These are phyloP conservation scores for Myiagra hebetior DNA, from an alignment of 2,113 vertebrate species.

Conservation along the genomic window DNA sequence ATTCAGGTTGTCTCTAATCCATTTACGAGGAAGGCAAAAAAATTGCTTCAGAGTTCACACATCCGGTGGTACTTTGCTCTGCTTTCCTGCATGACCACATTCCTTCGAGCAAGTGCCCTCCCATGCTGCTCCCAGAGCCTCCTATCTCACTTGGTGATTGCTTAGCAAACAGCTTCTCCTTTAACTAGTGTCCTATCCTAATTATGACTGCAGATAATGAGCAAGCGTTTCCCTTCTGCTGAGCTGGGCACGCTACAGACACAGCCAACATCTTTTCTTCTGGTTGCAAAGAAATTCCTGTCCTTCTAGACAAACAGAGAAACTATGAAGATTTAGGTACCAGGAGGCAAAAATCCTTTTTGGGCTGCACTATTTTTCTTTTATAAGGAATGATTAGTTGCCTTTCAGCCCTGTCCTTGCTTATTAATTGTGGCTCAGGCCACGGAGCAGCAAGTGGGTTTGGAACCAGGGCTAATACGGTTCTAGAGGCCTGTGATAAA, in stretches of 20 bases:
- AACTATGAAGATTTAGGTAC: not conserved
- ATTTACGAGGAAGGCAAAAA: not conserved
- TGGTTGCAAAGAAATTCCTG: not conserved
- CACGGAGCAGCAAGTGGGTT: not conserved
- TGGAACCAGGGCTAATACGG: not conserved
- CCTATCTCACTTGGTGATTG: not conserved
- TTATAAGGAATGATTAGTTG: not conserved
- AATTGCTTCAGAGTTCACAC: not conserved
- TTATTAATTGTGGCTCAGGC: not conserved
- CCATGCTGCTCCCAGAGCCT: not conserved
- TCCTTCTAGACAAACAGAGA: not conserved
- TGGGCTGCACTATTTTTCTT: not conserved
- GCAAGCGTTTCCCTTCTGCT: not conserved
- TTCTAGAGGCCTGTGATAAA: not conserved
- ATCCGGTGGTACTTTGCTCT: not conserved
- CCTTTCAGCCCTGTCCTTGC: not conserved
- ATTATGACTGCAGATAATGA: not conserved
- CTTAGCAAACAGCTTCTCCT: not conserved
- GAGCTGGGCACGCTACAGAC: not conserved
- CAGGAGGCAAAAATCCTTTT: not conserved
- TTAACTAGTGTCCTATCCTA: not conserved
- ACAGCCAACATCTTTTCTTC: not conserved
- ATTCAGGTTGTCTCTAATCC: not conserved
- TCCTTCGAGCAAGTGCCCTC: not conserved
- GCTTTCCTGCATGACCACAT: constrained; percentile 41